These are phyloP conservation scores for Pao palembangensis DNA, from an alignment of 2,113 vertebrate species.

Conservation along the genomic window DNA sequence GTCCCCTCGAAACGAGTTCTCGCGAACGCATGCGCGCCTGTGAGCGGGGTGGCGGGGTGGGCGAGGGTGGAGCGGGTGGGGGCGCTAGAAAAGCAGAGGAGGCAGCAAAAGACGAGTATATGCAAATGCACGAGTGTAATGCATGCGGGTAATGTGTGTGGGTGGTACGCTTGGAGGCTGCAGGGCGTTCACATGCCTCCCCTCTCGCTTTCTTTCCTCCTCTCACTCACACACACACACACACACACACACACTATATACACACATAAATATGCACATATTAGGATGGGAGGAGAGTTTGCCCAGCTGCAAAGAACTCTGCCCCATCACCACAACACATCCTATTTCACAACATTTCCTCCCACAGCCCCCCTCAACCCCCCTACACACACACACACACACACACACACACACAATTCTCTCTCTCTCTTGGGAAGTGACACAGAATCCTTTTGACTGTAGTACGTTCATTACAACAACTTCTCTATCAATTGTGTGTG, in stretches of 20 bases:
- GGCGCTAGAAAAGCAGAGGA: slow-evolving; percentile 18
- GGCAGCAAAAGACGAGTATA: slow-evolving; percentile 31
- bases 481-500: too few relatives aligned
- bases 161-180: slow-evolving; percentile 54
- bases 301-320: slow-evolving; percentile 49
- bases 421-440: slow-evolving; percentile 72
- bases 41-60: not conserved
- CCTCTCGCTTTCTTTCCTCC: slow-evolving; percentile 17
- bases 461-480: slow-evolving; percentile 65
- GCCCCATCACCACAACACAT: slow-evolving; percentile 68
- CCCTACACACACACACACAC: slow-evolving; percentile 18
- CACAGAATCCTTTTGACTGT: slow-evolving; percentile 73
- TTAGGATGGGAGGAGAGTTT: slow-evolving; percentile 61
- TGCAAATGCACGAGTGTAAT: slow-evolving; percentile 63
- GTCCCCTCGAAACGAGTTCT: slow-evolving; percentile 53
- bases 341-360: slow-evolving; percentile 65
- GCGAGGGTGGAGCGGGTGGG: not conserved
- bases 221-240: slow-evolving; percentile 9
- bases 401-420: slow-evolving; percentile 9
- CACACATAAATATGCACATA: slow-evolving; percentile 14
- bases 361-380: slow-evolving; percentile 51
- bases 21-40: slow-evolving; percentile 6
- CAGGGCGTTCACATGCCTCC: slow-evolving; percentile 45
- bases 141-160: slow-evolving; percentile 60
- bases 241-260: slow-evolving; percentile 4